phyloP scores from a whole-genome alignment of 2,797 vertebrate genomes.

The Bucorvus abyssinicus region DNA sequence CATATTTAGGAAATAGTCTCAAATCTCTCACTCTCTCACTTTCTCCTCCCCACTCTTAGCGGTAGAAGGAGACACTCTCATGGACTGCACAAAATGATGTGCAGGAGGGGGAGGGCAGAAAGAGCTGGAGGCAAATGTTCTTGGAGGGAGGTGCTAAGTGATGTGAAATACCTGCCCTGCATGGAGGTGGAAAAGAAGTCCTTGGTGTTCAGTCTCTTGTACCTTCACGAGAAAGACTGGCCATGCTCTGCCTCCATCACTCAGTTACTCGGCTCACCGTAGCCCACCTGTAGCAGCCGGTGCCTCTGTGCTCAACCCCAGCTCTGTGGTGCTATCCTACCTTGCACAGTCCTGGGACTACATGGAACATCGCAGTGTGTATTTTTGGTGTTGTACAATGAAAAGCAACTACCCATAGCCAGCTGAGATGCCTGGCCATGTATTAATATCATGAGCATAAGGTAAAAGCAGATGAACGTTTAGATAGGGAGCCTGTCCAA shows the following conservation, averaged over 20 bases:
- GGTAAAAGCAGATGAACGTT: not conserved
- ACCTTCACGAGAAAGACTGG: not conserved
- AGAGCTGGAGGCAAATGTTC: not conserved
- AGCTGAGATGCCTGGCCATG: not conserved
- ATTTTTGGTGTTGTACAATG: not conserved
- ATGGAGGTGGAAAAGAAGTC: not conserved
- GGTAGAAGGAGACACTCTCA: not conserved
- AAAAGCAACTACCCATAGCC: not conserved
- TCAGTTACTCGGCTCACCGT: fast-evolving
- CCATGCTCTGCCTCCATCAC: not conserved
- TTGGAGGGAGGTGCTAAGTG: not conserved
- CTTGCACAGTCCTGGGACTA: not conserved
- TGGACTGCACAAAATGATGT: not conserved
- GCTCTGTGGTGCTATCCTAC: not conserved
- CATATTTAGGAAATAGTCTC: not conserved
- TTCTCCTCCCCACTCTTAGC: not conserved
- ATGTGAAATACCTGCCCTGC: not conserved
- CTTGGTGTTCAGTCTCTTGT: not conserved
- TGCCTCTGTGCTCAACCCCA: not conserved
- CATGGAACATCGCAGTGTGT: not conserved
- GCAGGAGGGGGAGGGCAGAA: not conserved
- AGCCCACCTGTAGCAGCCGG: not conserved
- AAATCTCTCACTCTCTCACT: not conserved
- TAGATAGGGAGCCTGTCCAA: not conserved
- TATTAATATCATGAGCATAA: not conserved